Evolutionary conservation across 2,113 vertebrate genomes (phyloP), one percentile per base, ranked within the genome.

Genomic region (Dromiciops gliroides): DNA sequence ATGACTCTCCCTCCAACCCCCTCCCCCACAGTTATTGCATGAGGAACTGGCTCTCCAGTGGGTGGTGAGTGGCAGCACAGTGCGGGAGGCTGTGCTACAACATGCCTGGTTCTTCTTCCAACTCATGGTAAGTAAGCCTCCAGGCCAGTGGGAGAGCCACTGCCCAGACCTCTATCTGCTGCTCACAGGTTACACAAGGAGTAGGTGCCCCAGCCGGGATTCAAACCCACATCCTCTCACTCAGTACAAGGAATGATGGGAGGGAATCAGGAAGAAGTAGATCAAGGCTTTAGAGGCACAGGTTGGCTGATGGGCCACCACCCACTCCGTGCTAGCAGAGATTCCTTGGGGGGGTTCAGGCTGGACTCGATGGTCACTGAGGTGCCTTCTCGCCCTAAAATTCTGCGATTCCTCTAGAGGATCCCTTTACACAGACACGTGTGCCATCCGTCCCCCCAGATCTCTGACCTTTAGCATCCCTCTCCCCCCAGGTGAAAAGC

Each of bases 21-120:
- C 25, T 2, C 91, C 6, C 0, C 37, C 51, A 37, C 94, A 99
- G 99, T 96, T 99, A 92, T 98, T 99, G 26, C 99, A 99, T 0
- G 99, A 99, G 98, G 99, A 99, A 96, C 97, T 99, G 98, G 99
- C 99, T 0, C 97, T 99, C 52, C 99, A 99, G 98, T 99, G 99
- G 99, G 99, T 99, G 92, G 99, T 99, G 94, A 99, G 99, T 89
- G 98, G 98, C 97, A 99, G 99, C 50, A 89, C 97, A 0, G 99
- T 99, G 94, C 99, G 99, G 0, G 99, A 99, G 94, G 98, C 99
- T 0, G 98, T 99, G 2, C 98, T 99, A 89, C 99, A 99, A 94
- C 99, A 99, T 47, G 98, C 99, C 96, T 99, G 99, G 99, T 99
- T 99, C 97, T 99, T 99, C 98, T 99, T 99, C 97, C 99, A 99